These are phyloP conservation scores for Fissipunctia ypsillon DNA, from an alignment of 2,888 invertebrate species.

Conservation along the genomic window DNA sequence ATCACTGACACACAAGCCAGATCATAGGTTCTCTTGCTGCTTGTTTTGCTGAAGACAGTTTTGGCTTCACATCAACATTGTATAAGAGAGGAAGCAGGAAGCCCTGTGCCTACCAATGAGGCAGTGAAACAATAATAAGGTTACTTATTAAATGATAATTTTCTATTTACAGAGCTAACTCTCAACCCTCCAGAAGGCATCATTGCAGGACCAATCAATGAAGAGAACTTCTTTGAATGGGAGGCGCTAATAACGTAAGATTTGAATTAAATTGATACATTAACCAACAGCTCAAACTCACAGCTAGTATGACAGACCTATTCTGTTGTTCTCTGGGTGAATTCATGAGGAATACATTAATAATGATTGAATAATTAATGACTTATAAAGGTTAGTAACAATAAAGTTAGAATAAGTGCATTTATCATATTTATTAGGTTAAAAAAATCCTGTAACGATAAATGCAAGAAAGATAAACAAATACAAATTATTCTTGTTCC, in stretches of 20 bases:
- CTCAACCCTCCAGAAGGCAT: slow-evolving; percentile 99
- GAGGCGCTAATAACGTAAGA: slow-evolving; percentile 97
- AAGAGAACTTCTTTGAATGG: slow-evolving; percentile 99
- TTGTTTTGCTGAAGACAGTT: not conserved
- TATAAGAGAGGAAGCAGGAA: not conserved
- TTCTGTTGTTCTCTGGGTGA: not conserved
- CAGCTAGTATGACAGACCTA: not conserved
- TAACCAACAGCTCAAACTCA: not conserved
- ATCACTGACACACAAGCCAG: not conserved
- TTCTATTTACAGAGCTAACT: slow-evolving; percentile 93
- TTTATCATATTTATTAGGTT: not conserved
- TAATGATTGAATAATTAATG: too few relatives aligned
- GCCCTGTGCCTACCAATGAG: not conserved
- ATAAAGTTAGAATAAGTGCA: not conserved
- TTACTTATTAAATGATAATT: not conserved
- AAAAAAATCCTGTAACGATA: not conserved
- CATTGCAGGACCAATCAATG: slow-evolving; percentile 99
- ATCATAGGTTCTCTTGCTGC: not conserved
- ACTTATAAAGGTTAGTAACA: not conserved
- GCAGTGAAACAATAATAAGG: not conserved
- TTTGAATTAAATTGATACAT: not conserved
- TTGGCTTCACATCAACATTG: not conserved
- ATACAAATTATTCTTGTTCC: not conserved
- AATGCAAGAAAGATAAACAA: not conserved
- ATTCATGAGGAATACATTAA: not conserved